These are phyloP conservation scores for Xyliphius kryptos DNA, from an alignment of 2,113 vertebrate species.

Conservation along the genomic window DNA sequence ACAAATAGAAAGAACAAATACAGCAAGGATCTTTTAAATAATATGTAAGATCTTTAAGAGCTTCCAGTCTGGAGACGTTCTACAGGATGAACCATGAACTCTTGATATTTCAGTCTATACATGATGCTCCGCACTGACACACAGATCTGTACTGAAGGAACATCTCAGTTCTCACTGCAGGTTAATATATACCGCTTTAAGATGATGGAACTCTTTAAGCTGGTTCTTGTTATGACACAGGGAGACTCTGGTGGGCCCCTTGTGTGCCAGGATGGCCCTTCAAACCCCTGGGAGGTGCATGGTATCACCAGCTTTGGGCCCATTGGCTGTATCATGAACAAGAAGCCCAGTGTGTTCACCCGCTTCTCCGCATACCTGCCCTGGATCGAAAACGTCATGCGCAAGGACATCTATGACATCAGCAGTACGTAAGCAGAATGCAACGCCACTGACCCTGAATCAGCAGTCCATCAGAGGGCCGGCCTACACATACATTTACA, in stretches of 20 bases:
- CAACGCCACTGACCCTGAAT: neutral
- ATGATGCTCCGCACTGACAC: no score
- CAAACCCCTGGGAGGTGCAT: constrained; percentile 59
- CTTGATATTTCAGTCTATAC: no score
- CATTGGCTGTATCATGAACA: constrained; percentile 67
- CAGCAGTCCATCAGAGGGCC: no score
- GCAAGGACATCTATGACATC: constrained; percentile 58
- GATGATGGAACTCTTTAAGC: neutral
- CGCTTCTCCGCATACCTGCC: constrained; percentile 61
- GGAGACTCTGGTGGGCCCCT: constrained; percentile 69
- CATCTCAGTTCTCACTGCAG: neutral
- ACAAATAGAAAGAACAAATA: no score
- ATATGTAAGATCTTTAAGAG: neutral
- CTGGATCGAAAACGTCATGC: constrained; percentile 63
- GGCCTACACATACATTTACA: no score
- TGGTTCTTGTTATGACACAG: constrained; percentile 41
- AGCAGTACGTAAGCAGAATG: constrained; percentile 51
- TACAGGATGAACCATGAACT: no score
- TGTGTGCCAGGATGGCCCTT: constrained; percentile 57
- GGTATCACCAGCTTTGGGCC: constrained; percentile 72
- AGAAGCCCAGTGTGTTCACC: constrained; percentile 70
- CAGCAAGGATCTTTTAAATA: neutral
- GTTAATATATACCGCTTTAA: neutral
- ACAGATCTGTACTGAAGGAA: no score
- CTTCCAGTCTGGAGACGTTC: neutral